Conservation (phyloP, 2,888 invertebrate genomes). For the Xestia xanthographa region DNA sequence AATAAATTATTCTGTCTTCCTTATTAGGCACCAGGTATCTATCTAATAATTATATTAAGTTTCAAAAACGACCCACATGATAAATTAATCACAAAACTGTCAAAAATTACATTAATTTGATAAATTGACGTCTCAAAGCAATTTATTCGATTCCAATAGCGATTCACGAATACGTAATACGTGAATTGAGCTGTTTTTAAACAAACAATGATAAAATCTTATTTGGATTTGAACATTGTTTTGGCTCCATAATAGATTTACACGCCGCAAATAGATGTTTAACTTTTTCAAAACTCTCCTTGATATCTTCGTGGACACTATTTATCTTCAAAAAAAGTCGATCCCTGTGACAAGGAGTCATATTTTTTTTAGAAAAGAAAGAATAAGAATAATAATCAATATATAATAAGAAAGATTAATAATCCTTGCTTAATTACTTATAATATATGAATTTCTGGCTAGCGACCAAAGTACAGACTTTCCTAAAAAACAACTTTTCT, state of each 20-base stretch:
- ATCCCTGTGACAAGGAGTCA: background rate
- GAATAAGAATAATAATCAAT: too few species aligned
- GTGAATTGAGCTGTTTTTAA: conserved; percentile 33
- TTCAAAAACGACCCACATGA: background rate
- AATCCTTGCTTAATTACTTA: background rate
- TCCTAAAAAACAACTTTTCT: too few species aligned
- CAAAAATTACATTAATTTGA: conserved; percentile 2
- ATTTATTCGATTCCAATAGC: conserved; percentile 11
- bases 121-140: background rate
- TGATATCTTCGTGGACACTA: background rate
- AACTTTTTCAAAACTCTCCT: background rate
- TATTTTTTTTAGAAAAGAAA: background rate
- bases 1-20: background rate
- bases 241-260: background rate
- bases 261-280: background rate
- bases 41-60: background rate
- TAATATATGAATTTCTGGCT: background rate
- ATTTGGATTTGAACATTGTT: conserved; percentile 17
- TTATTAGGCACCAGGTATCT: background rate
- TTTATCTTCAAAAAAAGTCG: background rate
- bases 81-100: conserved; percentile 8
- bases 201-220: conserved; percentile 46
- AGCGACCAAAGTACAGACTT: background rate
- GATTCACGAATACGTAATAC: conserved; percentile 30
- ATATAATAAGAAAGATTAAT: too few species aligned